A percentile compares a stretch with the other conserved stretches of the same genome.
phyloP scores from a whole-genome alignment of 1,140 invertebrate species.

The Ceratitis capitata region DNA sequence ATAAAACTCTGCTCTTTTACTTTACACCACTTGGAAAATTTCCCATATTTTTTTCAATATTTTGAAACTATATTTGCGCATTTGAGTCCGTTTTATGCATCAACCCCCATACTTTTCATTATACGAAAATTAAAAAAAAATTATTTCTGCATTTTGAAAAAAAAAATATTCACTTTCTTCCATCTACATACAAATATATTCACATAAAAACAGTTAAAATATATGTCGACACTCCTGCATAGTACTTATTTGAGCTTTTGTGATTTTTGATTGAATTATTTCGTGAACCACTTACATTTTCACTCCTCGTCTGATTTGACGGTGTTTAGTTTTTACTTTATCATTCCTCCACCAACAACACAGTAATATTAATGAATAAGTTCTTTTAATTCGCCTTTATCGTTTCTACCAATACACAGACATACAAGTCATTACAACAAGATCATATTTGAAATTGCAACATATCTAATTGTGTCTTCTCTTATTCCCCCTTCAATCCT shows the following conservation, averaged over 20 bases:
- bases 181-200: no score
- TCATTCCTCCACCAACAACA: not conserved
- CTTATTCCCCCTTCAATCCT: conserved; percentile 11
- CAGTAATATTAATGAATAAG: no score
- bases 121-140: not conserved
- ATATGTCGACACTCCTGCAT: not conserved
- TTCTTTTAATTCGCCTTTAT: not conserved
- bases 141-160: not conserved
- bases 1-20: not conserved
- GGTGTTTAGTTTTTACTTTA: not conserved
- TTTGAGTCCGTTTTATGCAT: not conserved
- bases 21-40: no score
- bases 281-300: not conserved
- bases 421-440: not conserved
- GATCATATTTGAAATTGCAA: not conserved
- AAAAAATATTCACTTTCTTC: no score
- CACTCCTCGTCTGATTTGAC: not conserved
- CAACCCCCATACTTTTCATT: not conserved
- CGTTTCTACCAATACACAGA: not conserved
- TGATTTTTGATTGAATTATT: not conserved
- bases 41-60: no score
- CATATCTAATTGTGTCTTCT: conserved; percentile 17
- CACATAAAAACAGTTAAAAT: not conserved
- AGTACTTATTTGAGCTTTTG: not conserved
- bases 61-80: no score